Base-by-base conservation (phyloP, 2,888 invertebrate species). In the Bellardia pandia region DNA sequence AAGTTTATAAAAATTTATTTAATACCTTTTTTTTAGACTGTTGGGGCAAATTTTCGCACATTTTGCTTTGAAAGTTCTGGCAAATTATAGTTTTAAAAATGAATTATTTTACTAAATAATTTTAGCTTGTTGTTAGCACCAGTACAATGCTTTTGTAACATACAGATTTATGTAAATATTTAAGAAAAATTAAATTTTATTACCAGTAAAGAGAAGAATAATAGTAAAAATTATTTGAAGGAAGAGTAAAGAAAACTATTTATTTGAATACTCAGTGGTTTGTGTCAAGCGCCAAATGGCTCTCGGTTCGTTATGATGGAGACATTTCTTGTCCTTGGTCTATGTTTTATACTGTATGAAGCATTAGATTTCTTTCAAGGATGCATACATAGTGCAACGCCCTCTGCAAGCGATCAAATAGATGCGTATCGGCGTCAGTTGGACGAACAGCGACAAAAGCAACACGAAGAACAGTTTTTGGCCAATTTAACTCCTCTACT, bases 341-440 rank as follows among this genome's bases (percentile, higher is more conserved):
- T 96, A 92, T 96, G 95, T 94, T 95, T 96, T 93, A 94, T 96
- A 92, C 95, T 96, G 91, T 96, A 96, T 93, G 95, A 95, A 94
- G 94, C 96, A 92, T 95, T 95, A 93, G 95, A 96, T 92, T 94
- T 96, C 92, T 94, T 96, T 92, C 95, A 95, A 93, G 95, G 95
- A 92, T 93, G 93, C 93, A 91, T 93, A 84, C 93, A 92, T 91
- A 93, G 92, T 90, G 91, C 91, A 89, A 92, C 91, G 84, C 92
- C 93, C 76, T 90, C 91, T 83, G 90, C 93, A 82, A 93, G 91
- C 89, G 92, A 93, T 85, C 93, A 93, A 88, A 93, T 93, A 82
- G 93, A 93, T 88, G 93, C 93, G 62, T 93, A 93, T 89, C 93
- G 92, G 87, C 93, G 93, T 76, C 93, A 93, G 90, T 90, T 93